These are phyloP conservation scores for Cetoscarus ocellatus DNA, from an alignment of 2,797 vertebrate species.

Conservation along the genomic window DNA sequence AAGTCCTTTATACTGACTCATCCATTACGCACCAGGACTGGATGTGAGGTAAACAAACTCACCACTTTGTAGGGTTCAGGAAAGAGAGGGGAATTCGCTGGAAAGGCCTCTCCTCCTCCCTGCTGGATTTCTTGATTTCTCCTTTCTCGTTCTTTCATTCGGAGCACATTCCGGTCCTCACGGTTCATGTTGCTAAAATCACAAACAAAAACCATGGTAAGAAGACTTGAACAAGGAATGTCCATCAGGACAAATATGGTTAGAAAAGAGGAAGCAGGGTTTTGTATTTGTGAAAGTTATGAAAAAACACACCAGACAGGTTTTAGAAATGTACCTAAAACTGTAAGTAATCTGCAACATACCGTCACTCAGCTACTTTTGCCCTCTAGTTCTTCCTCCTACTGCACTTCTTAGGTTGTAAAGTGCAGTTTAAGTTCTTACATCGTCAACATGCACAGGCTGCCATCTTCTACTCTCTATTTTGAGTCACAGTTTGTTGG, in stretches of 20 bases:
- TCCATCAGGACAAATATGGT: slow-evolving; percentile 3
- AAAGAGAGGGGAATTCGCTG: slow-evolving; percentile 98
- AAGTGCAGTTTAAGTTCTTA: slow-evolving; percentile 6
- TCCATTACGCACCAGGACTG: slow-evolving; percentile 25
- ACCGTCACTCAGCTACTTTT: not conserved
- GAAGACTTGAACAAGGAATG: slow-evolving; percentile 10
- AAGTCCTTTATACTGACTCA: slow-evolving; percentile 29
- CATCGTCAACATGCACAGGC: not conserved
- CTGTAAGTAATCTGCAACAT: not conserved
- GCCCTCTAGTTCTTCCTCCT: not conserved
- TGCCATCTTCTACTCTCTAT: not conserved
- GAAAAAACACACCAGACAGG: slow-evolving; percentile 1
- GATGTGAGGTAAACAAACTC: slow-evolving; percentile 80
- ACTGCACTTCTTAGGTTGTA: not conserved
- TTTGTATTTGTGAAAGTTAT: slow-evolving; percentile 12
- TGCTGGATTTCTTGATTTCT: slow-evolving; percentile 99
- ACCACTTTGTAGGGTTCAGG: slow-evolving; percentile 99
- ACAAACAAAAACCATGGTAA: slow-evolving; percentile 56
- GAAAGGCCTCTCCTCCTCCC: slow-evolving; percentile 98
- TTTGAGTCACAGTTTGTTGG: slow-evolving; percentile 14
- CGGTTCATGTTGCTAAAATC: slow-evolving; percentile 99
- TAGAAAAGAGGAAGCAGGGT: not conserved
- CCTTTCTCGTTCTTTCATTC: slow-evolving; percentile 99
- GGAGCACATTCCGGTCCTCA: slow-evolving; percentile 99
- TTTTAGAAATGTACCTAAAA: not conserved